Base-by-base conservation (phyloP, 2,797 vertebrate species). In the Pyrocephalus nanus region DNA sequence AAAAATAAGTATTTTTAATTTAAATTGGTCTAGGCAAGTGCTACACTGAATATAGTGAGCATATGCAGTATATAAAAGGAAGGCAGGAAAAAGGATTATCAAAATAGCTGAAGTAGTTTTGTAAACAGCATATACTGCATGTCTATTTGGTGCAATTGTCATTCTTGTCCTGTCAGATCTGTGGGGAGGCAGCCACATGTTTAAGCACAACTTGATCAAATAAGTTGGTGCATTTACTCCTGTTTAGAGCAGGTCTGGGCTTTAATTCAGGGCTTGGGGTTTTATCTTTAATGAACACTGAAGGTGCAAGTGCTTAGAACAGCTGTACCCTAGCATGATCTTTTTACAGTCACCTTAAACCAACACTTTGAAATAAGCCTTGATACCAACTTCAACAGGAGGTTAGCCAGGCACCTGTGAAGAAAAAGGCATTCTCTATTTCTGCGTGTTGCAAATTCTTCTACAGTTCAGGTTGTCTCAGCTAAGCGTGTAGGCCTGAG, bases 281-380 rank as follows among this genome's bases (percentile, higher is more conserved):
- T 90, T 48, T 83, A 64, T 21, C 71, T 66, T 79, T 70, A 94
- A 85, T 36, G 42, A 91, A 93, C 90, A 87, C 17, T 47, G 51
- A 53, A 92, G 82, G 80, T 91, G 81, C 90, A 94, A 96, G 93
- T 93, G 93, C 94, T 91, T 81, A 53, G 32, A 73, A 72, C 54
- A 85, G 67, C 66, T 74, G 60, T 77, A 70, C 43, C 38, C 60
- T 62, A 90, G 66, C 57, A 62, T 1, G 6, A 81, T 57, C 77
- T 80, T 93, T 76, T 53, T 54, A 78, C 54, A 90, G 94, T 61
- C 71, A 82, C 61, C 74, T 82, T 85, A 51, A 92, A 78, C 32
- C 60, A 71, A 72, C 42, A 71, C 27, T 90, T 53, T 38, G 88
- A 90, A 84, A 53, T 47, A 77, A 81, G 58, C 60, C 82, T 75